Base-by-base conservation (phyloP, 2,797 vertebrate species). In the Tamandua tetradactyla region DNA sequence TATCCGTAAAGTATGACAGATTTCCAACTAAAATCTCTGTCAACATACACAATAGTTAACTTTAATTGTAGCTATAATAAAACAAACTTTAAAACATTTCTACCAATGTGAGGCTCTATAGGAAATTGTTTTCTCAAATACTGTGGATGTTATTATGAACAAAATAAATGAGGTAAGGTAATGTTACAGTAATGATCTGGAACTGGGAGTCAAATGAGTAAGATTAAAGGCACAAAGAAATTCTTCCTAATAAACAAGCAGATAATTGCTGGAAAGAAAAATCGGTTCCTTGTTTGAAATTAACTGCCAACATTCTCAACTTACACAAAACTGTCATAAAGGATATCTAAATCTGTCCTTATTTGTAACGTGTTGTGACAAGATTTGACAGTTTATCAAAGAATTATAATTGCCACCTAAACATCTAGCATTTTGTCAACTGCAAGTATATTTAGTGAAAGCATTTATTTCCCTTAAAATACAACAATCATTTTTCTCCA, bases 361-460 rank as follows among this genome's bases (percentile, higher is more conserved):
- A 97, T 98, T 98, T 98, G 97, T 98, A 98, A 98, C 97, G 97
- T 98, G 98, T 98, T 98, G 97, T 98, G 98, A 98, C 98, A 98
- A 98, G 98, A 98, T 98, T 98, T 98, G 98, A 98, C 98, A 98
- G 98, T 97, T 98, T 98, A 98, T 98, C 98, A 98, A 98, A 98
- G 98, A 98, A 98, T 97, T 98, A 98, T 98, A 98, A 98, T 98
- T 98, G 98, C 98, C 97, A 98, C 98, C 98, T 98, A 98, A 98
- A 98, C 98, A 98, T 98, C 97, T 96, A 98, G 98, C 98, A 98
- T 98, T 98, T 98, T 98, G 98, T 98, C 98, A 98, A 98, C 98
- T 98, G 97, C 87, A 91, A 98, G 97, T 93, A n/a, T 98, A 97
- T 98, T 98, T 98, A 98, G 97, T 97, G 97, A 98, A 98, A 98